phyloP scores from a whole-genome alignment of 2,797 vertebrate species.

The Tadarida brasiliensis region DNA sequence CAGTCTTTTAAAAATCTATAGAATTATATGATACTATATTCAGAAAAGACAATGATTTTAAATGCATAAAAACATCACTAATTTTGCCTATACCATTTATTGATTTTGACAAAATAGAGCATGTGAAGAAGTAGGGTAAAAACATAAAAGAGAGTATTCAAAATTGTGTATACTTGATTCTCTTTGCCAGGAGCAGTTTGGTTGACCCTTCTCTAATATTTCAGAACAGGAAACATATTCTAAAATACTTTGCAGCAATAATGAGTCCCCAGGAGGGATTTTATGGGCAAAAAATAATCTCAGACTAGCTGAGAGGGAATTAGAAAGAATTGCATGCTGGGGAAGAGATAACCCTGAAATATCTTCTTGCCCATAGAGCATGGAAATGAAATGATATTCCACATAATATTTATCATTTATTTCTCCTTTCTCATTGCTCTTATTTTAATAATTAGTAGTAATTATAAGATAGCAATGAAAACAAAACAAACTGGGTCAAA shows the following conservation, averaged over 20 bases:
- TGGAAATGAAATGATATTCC: not conserved
- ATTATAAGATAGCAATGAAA: not conserved
- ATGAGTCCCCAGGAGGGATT: slow-evolving; percentile 2
- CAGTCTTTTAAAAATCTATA: not conserved
- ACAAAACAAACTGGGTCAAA: not conserved
- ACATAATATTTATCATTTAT: slow-evolving; percentile 17
- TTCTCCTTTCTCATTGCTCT: not conserved
- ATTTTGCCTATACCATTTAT: not conserved
- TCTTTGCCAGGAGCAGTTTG: not conserved
- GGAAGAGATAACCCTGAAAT: not conserved
- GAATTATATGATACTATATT: not conserved
- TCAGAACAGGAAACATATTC: slow-evolving; percentile 14
- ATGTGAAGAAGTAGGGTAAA: not conserved
- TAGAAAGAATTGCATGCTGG: not conserved
- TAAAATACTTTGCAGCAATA: slow-evolving; percentile 39
- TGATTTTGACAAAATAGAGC: not conserved
- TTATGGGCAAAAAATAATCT: not conserved
- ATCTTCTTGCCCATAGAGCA: not conserved
- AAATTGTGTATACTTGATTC: slow-evolving; percentile 19
- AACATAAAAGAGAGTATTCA: not conserved
- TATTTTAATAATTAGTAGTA: not conserved
- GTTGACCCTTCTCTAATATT: not conserved
- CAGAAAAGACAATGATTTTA: not conserved
- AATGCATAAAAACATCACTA: not conserved
- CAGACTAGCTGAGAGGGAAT: not conserved